Base-by-base conservation (phyloP, 2,888 invertebrate genomes). In the Bellardia pandia region DNA sequence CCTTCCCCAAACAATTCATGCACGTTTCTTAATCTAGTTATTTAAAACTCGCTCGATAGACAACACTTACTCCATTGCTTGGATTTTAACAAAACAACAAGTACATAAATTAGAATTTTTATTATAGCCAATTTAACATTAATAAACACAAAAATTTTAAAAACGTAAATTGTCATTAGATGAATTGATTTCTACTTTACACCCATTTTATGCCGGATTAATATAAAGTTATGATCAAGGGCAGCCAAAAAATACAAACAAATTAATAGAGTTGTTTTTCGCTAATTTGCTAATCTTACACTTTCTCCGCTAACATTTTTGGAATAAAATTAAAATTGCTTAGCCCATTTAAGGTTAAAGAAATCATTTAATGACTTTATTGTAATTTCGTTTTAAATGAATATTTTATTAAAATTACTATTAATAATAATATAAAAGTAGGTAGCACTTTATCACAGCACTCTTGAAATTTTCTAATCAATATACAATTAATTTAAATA, bases 401-500 rank as follows among this genome's bases (percentile, higher is more conserved):
- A 45, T 62, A 14, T 75, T 45, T 45, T n/a, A 42, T 16, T 45
- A 40, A 56, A 71, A 11, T n/a, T 30, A 16, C 23, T 58, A 16
- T 77, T 66, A 51, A 11, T 42, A 13, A 51, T 8, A 60, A 14
- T 23, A 42, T 14, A 23, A 81, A 66, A 68, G 40, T 74, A n/a
- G 9, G 16, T 56, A 69, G 85, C 85, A 80, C 80, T 88, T 86
- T 85, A 88, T 86, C 88, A 88, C 88, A 86, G 85, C 88, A 83
- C 85, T 86, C 75, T 60, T 72, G 56, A n/a, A 9, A n/a, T 6
- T 5, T 66, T 30, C 9, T 45, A 13, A 45, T 48, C 8, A 23
- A 33, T 60, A 60, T 13, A 60, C 60, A 60, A 13, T 60, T 60
- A 60, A 33, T 33, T 60, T 60, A 60, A 56, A 56, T 23, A 56